These are phyloP conservation scores for Cantharis flavilabris DNA, from an alignment of 2,888 invertebrate species.

Conservation along the genomic window DNA sequence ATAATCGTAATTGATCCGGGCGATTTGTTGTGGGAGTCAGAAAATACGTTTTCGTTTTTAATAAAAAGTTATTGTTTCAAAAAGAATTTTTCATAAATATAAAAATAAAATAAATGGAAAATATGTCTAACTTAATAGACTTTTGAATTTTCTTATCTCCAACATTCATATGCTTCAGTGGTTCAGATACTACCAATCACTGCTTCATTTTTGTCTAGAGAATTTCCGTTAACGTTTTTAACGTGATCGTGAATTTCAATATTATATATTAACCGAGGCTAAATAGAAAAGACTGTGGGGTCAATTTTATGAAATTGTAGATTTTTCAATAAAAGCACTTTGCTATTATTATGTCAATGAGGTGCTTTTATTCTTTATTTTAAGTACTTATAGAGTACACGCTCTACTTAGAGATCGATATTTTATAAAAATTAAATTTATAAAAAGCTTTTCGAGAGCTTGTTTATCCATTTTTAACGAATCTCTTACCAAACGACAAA, in stretches of 20 bases:
- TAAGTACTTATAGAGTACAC: background rate
- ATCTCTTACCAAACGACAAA: background rate
- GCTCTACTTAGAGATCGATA: background rate
- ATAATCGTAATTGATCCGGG: background rate
- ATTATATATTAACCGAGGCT: background rate
- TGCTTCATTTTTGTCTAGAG: constrained; percentile 1
- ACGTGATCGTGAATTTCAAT: background rate
- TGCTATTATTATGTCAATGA: background rate
- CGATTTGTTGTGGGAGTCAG: background rate
- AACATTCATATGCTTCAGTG: constrained; percentile 3
- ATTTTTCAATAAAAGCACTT: background rate
- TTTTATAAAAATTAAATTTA: background rate
- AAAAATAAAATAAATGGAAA: background rate
- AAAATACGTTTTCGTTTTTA: background rate
- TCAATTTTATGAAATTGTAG: background rate
- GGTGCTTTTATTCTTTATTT: background rate
- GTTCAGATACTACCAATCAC: constrained; percentile 6
- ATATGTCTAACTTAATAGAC: background rate
- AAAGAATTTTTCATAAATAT: background rate
- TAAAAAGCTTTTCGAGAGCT: background rate
- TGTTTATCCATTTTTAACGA: background rate
- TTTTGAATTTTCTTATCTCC: constrained; percentile 7
- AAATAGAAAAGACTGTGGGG: background rate
- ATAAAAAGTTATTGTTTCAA: background rate
- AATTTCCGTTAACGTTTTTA: background rate